phyloP scores from a whole-genome alignment of 2,113 vertebrate genomes.

The Megalops atlanticus region DNA sequence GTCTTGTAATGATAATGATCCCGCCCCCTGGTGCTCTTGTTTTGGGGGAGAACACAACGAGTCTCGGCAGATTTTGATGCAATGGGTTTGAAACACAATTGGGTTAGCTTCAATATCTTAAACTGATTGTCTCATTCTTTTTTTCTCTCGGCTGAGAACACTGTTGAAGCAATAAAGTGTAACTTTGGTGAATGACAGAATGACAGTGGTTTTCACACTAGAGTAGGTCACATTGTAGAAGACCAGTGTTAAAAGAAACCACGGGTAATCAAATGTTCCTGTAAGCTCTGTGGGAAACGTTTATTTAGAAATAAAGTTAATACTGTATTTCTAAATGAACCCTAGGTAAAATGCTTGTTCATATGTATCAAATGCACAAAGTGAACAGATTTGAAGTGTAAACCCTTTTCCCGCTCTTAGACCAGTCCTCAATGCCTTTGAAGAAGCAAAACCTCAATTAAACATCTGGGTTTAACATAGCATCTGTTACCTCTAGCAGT shows the following conservation, averaged over 20 bases:
- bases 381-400: no score
- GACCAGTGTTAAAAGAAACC: neutral
- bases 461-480: no score
- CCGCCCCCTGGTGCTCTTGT: constrained; percentile 15
- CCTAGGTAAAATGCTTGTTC: no score
- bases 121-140: neutral
- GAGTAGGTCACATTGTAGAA: neutral
- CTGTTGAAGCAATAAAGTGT: neutral
- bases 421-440: no score
- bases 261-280: no score
- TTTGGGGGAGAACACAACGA: constrained; percentile 30
- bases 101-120: neutral
- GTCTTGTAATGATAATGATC: constrained; percentile 32
- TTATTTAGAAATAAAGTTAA: no score
- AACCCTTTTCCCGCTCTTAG: no score
- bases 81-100: neutral
- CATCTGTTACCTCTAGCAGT: no score
- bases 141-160: neutral
- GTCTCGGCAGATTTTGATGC: neutral
- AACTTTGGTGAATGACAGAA: constrained; percentile 3
- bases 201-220: neutral
- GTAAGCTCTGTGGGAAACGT: no score
- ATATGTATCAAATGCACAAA: no score
- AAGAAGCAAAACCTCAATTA: no score
- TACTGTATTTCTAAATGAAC: no score